Evolutionary conservation across 2,888 invertebrate species (phyloP).

Genomic region (Colostygia pectinataria): DNA sequence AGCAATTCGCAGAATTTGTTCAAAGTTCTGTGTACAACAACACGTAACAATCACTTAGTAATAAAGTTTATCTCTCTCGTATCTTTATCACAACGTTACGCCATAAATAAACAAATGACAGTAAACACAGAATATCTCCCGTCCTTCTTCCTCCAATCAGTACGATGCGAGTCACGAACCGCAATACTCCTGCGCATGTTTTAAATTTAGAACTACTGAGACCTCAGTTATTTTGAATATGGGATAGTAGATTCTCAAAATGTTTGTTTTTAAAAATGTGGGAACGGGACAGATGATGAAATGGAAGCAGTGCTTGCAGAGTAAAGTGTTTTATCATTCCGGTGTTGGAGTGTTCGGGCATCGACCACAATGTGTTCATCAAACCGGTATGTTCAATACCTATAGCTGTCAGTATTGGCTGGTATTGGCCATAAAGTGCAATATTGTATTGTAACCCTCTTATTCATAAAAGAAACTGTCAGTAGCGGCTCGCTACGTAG

Average conservation of each 20-base stretch:
- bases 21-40: no score
- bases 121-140: conserved; percentile 30
- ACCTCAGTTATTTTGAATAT: conserved; percentile 36
- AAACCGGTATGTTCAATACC: conserved; percentile 58
- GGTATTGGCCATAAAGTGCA: background rate
- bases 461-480: no score
- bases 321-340: conserved; percentile 76
- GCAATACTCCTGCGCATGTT: conserved; percentile 61
- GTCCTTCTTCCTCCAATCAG: conserved; percentile 44
- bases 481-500: no score
- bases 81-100: conserved; percentile 28
- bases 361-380: conserved; percentile 66
- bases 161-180: conserved; percentile 41
- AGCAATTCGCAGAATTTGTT: no score
- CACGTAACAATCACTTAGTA: no score
- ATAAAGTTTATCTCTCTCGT: conserved; percentile 17
- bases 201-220: conserved; percentile 55
- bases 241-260: conserved; percentile 42
- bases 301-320: conserved; percentile 49
- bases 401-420: conserved; percentile 6
- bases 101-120: conserved; percentile 21
- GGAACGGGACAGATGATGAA: conserved; percentile 54
- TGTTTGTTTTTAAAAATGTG: conserved; percentile 58
- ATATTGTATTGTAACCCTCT: no score
- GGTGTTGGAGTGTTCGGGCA: conserved; percentile 84